Evolutionary conservation across 2,113 vertebrate genomes (phyloP), one percentile per base, ranked within the genome.

Genomic region (Balaeniceps rex): DNA sequence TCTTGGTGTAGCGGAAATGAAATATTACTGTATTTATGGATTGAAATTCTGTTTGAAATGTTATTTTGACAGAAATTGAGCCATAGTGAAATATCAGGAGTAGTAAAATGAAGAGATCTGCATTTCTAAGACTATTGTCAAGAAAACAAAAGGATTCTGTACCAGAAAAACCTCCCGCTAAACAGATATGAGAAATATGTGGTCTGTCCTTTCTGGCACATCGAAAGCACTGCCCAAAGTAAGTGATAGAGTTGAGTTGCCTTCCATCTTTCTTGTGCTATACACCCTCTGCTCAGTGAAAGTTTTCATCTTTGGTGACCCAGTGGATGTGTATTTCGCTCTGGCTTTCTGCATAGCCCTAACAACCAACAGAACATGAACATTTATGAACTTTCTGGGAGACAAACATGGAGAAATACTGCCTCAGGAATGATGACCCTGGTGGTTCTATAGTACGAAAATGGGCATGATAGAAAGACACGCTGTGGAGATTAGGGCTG

Each of bases 351-450:
- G 19, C 19, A 12, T 7, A 51, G n/a, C 25, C 42, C 34, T 71
- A 25, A 25, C 10, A 68, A 23, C 23, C 33, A 74, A 10, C 6
- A 31, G 25, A 54, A 64, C 4, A 10, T 5, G 24, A 19, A 54
- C 2, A 4, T 68, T 82, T 11, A 4, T 10, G 28, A 69, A 14
- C 6, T 2, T n/a, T 52, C 24, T 12, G 19, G 42, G 36, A 65
- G 15, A 66, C 25, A 58, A 80, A 51, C 29, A 22, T 0, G 0
- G 51, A 46, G 31, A 77, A 77, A 65, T 29, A 4, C 3, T 21
- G 4, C 16, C n/a, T 64, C 33, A 17, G 55, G 36, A 78, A 34
- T 9, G 25, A 17, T 51, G 74, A 40, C 11, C 29, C 34, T 66
- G 36, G 13, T 57, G 51, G 10, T 16, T 63, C 40, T 54, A 8